Base-by-base conservation (phyloP, 2,797 vertebrate genomes). In the Gephyroberyx darwinii region DNA sequence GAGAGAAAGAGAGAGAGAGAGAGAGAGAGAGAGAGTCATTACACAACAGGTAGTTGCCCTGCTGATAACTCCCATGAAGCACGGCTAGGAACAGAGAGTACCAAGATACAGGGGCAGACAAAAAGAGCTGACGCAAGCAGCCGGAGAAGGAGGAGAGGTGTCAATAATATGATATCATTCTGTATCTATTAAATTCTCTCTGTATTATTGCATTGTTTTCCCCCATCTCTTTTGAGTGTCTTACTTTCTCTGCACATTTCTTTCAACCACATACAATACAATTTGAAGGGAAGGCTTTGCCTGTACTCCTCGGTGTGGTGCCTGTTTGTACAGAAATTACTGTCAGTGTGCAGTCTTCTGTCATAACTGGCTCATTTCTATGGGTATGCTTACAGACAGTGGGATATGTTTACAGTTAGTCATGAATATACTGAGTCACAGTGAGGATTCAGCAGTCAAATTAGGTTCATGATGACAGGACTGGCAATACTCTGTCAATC, bases 381-480 rank as follows among this genome's bases (percentile, higher is more conserved):
- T 47, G 76, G 5, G 31, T 60, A 35, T 47, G 66, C 75, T 78
- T 54, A 35, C 51, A 63, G 77, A 76, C 57, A 65, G 76, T 43
- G 67, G 41, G 64, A 69, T 61, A 62, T 59, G 59, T 56, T 41
- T 16, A 50, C 45, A 55, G 53, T 80, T 84, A 80, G 57, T 80
- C 74, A 78, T 77, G 67, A 74, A 31, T 65, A 9, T 20, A 61
- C 17, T 43, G 78, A 74, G 76, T 86, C 64, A 78, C 74, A 69
- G 1, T 53, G 31, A 67, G 69, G 71, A 26, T 60, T 69, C 71
- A 78, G 64, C 12, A 71, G 67, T 79, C 72, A 74, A 78, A 79
- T 78, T 68, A 71, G 58, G 61, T 72, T 70, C 65, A 75, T 1
- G 3, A 65, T 82, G 75, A 88, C 70, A 70, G 70, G 66, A 43